Evolutionary conservation across 2,797 vertebrate genomes (phyloP).

Genomic region (Gallinago solitaria): DNA sequence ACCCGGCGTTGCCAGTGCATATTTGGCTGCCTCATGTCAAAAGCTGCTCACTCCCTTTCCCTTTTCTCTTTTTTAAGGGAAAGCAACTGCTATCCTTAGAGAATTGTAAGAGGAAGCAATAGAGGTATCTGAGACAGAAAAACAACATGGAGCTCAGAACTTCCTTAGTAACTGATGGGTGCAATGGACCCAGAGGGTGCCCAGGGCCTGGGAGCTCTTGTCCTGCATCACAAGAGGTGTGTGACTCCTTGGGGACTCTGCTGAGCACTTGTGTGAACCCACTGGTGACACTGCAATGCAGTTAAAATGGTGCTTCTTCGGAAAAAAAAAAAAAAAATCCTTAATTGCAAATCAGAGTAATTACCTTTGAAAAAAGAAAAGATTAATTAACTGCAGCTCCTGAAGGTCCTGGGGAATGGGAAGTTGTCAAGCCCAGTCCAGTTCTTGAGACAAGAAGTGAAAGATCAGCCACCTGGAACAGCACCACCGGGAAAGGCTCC

Average conservation of each 20-base stretch:
- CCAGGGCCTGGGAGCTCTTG: neutral
- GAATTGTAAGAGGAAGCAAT: neutral
- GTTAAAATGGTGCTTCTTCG: neutral
- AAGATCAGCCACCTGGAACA: neutral
- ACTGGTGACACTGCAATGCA: rapidly evolving
- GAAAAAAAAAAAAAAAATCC: neutral
- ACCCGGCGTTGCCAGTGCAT: neutral
- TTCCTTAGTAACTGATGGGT: neutral
- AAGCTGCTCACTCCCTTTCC: neutral
- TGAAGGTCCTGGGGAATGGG: neutral
- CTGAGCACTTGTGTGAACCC: rapidly evolving
- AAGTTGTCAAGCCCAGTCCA: slow-evolving; percentile 6
- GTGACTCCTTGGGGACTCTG: rapidly evolving
- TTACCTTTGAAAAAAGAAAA: neutral
- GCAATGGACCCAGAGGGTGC: neutral
- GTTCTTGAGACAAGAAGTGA: neutral
- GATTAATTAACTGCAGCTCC: neutral
- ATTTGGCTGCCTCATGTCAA: neutral
- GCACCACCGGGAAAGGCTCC: neutral
- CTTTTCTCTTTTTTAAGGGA: neutral
- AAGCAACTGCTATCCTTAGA: neutral
- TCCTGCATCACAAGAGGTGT: neutral
- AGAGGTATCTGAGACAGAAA: neutral
- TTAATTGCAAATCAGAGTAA: neutral
- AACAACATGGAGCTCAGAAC: neutral